Percentiles rank a stretch among this genome's conserved stretches.
phyloP scores from a whole-genome alignment of 2,888 invertebrate genomes.

The Oligia strigilis region DNA sequence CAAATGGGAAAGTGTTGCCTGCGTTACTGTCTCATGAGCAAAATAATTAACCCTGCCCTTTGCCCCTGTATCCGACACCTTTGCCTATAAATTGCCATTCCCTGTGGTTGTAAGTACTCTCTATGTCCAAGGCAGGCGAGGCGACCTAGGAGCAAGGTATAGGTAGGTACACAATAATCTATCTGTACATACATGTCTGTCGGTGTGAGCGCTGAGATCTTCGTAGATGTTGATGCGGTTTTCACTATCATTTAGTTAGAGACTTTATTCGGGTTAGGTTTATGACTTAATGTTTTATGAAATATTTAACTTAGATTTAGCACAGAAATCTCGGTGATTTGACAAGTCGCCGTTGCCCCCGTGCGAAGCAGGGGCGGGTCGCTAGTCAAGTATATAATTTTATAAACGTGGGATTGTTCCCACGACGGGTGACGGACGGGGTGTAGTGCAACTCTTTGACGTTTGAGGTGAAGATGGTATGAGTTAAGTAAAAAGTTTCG shows the following conservation, averaged over 20 bases:
- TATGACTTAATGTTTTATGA: not conserved
- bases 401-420: slow-evolving; percentile 46
- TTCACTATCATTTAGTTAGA: not conserved
- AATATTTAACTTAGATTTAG: not conserved
- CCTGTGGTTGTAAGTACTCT: slow-evolving; percentile 18
- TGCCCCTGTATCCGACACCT: slow-evolving; percentile 17
- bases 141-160: not conserved
- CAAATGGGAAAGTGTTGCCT: slow-evolving; percentile 1
- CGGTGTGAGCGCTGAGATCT: not conserved
- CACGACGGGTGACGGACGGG: slow-evolving; percentile 23
- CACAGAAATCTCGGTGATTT: not conserved
- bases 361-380: not conserved
- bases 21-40: not conserved
- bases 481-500: slow-evolving; percentile 2
- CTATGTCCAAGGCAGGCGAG: not conserved
- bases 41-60: slow-evolving; percentile 6
- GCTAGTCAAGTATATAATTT: slow-evolving; percentile 8
- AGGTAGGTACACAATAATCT: not conserved
- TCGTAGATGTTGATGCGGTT: not conserved
- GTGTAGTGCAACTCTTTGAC: not conserved
- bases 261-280: not conserved
- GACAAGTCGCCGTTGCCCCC: not conserved
- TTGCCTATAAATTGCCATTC: not conserved
- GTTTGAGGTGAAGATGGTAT: slow-evolving; percentile 13
- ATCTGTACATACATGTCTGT: not conserved